phyloP scores from a whole-genome alignment of 1,140 invertebrate genomes.

The Pectinophora gossypiella region DNA sequence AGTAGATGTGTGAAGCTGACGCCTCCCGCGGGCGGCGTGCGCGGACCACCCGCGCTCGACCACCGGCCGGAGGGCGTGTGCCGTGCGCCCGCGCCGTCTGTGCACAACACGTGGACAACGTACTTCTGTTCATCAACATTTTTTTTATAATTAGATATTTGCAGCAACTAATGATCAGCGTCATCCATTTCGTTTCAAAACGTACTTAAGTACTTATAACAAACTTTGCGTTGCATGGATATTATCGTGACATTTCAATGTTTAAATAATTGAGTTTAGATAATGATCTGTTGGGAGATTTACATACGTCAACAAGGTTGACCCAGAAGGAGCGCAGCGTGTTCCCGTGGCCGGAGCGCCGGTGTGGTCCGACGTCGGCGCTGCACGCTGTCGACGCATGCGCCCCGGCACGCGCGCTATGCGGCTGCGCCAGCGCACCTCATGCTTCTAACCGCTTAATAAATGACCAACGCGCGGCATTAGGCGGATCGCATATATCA shows the following conservation, averaged over 20 bases:
- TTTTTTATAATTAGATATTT: too few relatives aligned
- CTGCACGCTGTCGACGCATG: conserved; percentile 61
- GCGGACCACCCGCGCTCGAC: conserved; percentile 58
- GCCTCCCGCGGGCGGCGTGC: conserved; percentile 34
- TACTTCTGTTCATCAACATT: neutral
- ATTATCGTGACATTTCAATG: neutral
- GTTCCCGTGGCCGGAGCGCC: conserved; percentile 31
- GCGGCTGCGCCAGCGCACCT: conserved; percentile 39
- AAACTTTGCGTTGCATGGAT: neutral
- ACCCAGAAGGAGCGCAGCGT: conserved; percentile 30
- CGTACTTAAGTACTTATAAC: neutral
- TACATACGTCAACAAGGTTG: conserved; percentile 62
- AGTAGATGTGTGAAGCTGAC: conserved; percentile 55
- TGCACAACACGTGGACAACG: conserved; percentile 6
- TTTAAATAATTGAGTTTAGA: conserved; percentile 19
- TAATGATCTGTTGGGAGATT: conserved; percentile 48
- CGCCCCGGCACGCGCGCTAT: conserved; percentile 61
- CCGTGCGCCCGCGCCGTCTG: conserved; percentile 34
- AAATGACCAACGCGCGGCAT: conserved; percentile 65
- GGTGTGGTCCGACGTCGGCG: conserved; percentile 55
- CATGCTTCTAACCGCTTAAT: conserved; percentile 50
- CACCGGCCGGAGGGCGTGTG: conserved; percentile 33
- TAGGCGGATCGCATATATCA: conserved; percentile 73
- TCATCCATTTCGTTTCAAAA: neutral
- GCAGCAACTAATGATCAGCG: too few relatives aligned